Evolutionary conservation across 1,140 invertebrate species (phyloP), one percentile per base, ranked within the genome.

Genomic region (Lepidurus packardi): DNA sequence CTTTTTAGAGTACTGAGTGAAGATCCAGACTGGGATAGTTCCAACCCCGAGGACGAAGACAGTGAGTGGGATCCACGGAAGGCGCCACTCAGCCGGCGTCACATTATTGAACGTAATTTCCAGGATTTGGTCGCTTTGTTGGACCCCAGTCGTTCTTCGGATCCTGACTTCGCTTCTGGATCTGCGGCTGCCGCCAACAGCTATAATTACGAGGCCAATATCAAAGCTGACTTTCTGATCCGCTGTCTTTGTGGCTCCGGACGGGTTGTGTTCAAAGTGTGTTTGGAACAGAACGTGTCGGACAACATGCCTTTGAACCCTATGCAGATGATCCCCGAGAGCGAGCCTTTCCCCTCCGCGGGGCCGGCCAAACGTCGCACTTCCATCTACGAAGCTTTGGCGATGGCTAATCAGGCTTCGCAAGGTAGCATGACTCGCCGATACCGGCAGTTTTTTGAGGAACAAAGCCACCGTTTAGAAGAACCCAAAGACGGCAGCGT

Each of bases 361-460:
- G 75, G 47, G 5, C 75, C 43, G 7, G 25, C 65, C 53, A 73
- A 43, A n/a, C 78, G 78, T 4, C 73, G 78, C 21, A 78, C 41
- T n/a, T 78, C 78, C 5, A 74, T 74, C 8, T 78, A 78, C 24
- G 65, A 47, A 25, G 78, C 78, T 6, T 45, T 78, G 41, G 78
- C 78, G 34, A 53, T 45, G 44, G 76, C 76, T 9, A 77, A 77
- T 24, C 73, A 73, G 73, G 73, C 75, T 47, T 75, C 73, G 43
- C 78, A 78, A 43, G 78, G 78, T 42, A 73, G 65, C 43, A 47
- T 78, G 73, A 78, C 78, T 7, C 78, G 78, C 73, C 74, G 73
- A 11, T 73, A 74, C 21, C 78, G 78, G 7, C 73, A 78, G 73
- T 75, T 78, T 21, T 78, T 78, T 9, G 78, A 78, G 10, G 43